Conservation (phyloP, 2,888 invertebrate species). For the Diachrysia chrysitis region DNA sequence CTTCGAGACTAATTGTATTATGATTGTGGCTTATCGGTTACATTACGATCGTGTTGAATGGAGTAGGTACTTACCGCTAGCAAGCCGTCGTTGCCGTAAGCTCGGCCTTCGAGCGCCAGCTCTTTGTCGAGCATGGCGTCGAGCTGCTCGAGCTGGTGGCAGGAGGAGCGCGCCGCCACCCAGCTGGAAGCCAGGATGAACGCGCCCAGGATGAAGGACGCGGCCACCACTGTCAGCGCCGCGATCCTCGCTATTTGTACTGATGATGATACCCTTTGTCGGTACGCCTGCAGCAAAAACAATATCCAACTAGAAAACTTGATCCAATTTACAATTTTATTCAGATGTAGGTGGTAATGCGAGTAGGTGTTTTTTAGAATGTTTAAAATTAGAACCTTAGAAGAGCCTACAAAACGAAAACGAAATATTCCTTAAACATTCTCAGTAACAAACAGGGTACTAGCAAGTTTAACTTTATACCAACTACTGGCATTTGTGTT, state of each 20-base stretch:
- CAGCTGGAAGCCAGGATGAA: slow-evolving; percentile 96
- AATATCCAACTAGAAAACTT: slow-evolving; percentile 10
- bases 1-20: neutral
- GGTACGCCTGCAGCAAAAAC: slow-evolving; percentile 92
- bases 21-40: slow-evolving; percentile 10
- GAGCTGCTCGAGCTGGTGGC: slow-evolving; percentile 93
- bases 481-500: neutral
- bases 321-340: neutral
- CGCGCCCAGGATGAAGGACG: slow-evolving; percentile 94
- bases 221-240: slow-evolving; percentile 94
- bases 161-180: slow-evolving; percentile 94
- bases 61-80: slow-evolving; percentile 90
- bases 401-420: no score
- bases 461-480: neutral
- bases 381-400: no score
- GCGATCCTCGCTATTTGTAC: slow-evolving; percentile 96
- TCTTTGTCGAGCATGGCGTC: slow-evolving; percentile 92
- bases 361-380: neutral
- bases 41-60: neutral
- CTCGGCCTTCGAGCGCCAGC: slow-evolving; percentile 90
- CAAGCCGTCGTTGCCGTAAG: slow-evolving; percentile 90
- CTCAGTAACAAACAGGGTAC: no score
- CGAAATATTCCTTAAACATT: no score
- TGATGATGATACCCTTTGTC: slow-evolving; percentile 91
- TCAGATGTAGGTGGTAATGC: neutral